These are phyloP conservation scores for Dione juno DNA, from an alignment of 2,888 invertebrate species.

Conservation along the genomic window DNA sequence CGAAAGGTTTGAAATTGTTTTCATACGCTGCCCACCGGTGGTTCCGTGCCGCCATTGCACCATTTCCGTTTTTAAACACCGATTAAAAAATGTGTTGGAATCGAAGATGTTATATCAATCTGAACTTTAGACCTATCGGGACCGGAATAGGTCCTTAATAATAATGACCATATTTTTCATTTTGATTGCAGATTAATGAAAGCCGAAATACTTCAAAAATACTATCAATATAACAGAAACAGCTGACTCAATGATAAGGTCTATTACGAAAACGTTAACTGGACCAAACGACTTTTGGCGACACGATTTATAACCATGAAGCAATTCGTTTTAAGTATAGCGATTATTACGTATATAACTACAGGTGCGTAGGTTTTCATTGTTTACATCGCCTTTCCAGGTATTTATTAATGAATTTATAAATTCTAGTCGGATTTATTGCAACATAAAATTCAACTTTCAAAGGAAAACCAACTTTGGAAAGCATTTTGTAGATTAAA, in stretches of 20 bases:
- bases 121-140: too few relatives aligned
- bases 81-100: too few relatives aligned
- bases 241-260: constrained; percentile 36
- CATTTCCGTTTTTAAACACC: too few relatives aligned
- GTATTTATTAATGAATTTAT: too few relatives aligned
- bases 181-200: constrained; percentile 24
- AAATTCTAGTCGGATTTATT: too few relatives aligned
- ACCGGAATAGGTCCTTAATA: neutral
- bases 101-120: too few relatives aligned
- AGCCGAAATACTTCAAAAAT: constrained; percentile 20
- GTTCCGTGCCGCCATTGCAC: too few relatives aligned
- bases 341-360: constrained; percentile 60
- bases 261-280: constrained; percentile 48
- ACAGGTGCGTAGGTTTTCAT: constrained; percentile 58
- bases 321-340: constrained; percentile 58
- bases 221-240: constrained; percentile 28
- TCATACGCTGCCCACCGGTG: too few relatives aligned
- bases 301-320: constrained; percentile 56
- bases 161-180: neutral
- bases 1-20: too few relatives aligned
- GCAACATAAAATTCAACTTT: neutral
- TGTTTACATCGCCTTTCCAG: too few relatives aligned
- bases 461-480: neutral
- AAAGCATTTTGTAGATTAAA: neutral
- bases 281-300: constrained; percentile 45